Base-by-base conservation (phyloP, 2,888 invertebrate species). In the Spodoptera littoralis region DNA sequence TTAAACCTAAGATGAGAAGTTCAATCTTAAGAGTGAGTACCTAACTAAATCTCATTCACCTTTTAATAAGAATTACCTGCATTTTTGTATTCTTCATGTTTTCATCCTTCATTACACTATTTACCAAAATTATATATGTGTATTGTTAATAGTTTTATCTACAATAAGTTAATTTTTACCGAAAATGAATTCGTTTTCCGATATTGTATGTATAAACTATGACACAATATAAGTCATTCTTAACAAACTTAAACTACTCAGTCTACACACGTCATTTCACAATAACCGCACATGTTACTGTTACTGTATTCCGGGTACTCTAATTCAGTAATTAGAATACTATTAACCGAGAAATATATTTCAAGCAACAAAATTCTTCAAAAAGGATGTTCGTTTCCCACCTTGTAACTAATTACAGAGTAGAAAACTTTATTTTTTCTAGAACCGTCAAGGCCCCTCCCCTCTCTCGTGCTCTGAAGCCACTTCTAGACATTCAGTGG, bases 401-500 rank as follows among this genome's bases (percentile, higher is more conserved):
- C 79, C 68, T 77, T 73, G 65, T 36, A 55, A 56, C 12, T 65
- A 77, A 78, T 74, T 79, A 68, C 52, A 9, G 6, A 69, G 12
- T 79, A 71, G 74, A 77, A 78, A 79, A 53, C 46, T 30, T 4
- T 9, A 45, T 36, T 64, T 60, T 69, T 70, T 59, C 55, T 63
- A 68, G 60, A 75, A 74, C 48, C 60, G 6, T 61, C 71, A 79
- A 79, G 77, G 77, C 66, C 66, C 43, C 60, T 36, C 73, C 84
- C 79, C 60, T 51, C 63, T 56, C 45, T 73, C 8, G 18, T 24
- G 47, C 12, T 57, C 46, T 56, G 18, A 36, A 60, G 81, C 68
- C 78, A 50, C 65, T 48, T 86, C 81, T 82, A 65, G 50, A 11
- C 56, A 1, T 83, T 84, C 77, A 76, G 75, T 82, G 48, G 58